phyloP scores from a whole-genome alignment of 1,140 invertebrate genomes.

The Ericerus pela region DNA sequence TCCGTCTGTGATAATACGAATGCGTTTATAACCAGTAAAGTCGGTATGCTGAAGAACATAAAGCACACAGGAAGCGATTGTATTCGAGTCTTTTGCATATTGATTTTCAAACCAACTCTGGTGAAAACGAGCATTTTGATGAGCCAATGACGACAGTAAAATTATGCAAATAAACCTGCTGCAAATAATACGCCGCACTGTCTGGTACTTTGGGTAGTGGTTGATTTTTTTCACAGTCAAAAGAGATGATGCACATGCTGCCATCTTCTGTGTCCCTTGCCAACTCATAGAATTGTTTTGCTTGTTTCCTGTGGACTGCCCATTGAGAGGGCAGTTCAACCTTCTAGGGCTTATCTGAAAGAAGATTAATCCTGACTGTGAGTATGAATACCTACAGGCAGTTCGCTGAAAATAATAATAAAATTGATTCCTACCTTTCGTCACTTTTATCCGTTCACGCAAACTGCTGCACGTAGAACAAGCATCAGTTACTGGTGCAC shows the following conservation, averaged over 20 bases:
- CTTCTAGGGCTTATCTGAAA: conserved; percentile 15
- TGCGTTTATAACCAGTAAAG: conserved; percentile 9
- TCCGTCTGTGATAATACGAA: conserved; percentile 22
- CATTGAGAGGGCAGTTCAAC: conserved; percentile 19
- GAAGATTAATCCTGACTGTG: not conserved
- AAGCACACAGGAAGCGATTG: conserved; percentile 24
- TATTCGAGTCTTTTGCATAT: conserved; percentile 24
- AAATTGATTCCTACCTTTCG: conserved; percentile 6
- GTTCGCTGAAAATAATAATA: not conserved
- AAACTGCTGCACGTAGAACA: conserved; percentile 22
- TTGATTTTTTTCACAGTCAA: conserved; percentile 32
- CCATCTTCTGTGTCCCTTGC: conserved; percentile 23
- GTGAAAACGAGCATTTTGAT: conserved; percentile 23
- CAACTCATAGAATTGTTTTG: conserved; percentile 26
- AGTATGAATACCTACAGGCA: not conserved
- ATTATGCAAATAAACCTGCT: conserved; percentile 30
- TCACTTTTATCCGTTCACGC: conserved; percentile 18
- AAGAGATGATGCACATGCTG: conserved; percentile 23
- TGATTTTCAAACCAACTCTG: conserved; percentile 27
- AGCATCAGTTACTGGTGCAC: conserved; percentile 18
- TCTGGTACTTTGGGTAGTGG: conserved; percentile 25
- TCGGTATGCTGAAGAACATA: conserved; percentile 16
- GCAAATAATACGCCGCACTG: conserved; percentile 27
- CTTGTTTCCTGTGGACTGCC: conserved; percentile 24
- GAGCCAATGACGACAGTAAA: conserved; percentile 26